Evolutionary conservation across 2,797 vertebrate genomes (phyloP).

Genomic region (Halcyon leucocephala): DNA sequence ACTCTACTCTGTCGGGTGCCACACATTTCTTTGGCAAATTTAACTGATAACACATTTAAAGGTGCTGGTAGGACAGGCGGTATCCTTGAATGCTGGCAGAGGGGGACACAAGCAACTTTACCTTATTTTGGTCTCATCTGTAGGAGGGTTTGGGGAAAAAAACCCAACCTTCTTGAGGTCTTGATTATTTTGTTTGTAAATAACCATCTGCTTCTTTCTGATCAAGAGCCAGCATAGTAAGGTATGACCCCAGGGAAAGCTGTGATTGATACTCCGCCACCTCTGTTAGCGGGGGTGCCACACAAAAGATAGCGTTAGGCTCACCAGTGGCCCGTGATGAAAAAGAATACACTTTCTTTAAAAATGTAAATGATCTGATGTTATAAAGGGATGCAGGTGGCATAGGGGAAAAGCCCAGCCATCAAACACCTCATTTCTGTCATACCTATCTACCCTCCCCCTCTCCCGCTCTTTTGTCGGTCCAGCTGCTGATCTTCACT

Average conservation of each 20-base stretch:
- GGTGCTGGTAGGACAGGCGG: neutral
- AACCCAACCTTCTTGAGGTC: slow-evolving; percentile 33
- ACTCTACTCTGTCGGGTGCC: slow-evolving; percentile 34
- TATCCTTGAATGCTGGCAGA: slow-evolving; percentile 52
- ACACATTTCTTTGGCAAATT: neutral
- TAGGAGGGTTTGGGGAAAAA: neutral
- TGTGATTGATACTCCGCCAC: slow-evolving; percentile 73
- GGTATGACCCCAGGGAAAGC: slow-evolving; percentile 68
- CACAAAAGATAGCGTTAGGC: slow-evolving; percentile 53
- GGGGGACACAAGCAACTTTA: neutral
- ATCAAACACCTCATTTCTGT: slow-evolving; percentile 55
- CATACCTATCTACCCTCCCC: slow-evolving; percentile 12
- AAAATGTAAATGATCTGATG: slow-evolving; percentile 65
- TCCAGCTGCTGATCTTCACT: slow-evolving; percentile 12
- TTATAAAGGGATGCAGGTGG: slow-evolving; percentile 68
- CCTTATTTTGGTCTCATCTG: slow-evolving; percentile 44
- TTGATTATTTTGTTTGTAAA: slow-evolving; percentile 78
- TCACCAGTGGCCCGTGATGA: slow-evolving; percentile 58
- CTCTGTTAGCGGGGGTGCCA: slow-evolving; percentile 59
- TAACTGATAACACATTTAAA: neutral
- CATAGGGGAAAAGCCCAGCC: slow-evolving; percentile 55
- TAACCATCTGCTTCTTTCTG: slow-evolving; percentile 78
- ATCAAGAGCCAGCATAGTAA: slow-evolving; percentile 73
- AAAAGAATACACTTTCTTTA: slow-evolving; percentile 74
- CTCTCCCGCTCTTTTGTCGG: neutral